Evolutionary conservation across 1,140 invertebrate genomes (phyloP).

Genomic region (Telenomus remus): DNA sequence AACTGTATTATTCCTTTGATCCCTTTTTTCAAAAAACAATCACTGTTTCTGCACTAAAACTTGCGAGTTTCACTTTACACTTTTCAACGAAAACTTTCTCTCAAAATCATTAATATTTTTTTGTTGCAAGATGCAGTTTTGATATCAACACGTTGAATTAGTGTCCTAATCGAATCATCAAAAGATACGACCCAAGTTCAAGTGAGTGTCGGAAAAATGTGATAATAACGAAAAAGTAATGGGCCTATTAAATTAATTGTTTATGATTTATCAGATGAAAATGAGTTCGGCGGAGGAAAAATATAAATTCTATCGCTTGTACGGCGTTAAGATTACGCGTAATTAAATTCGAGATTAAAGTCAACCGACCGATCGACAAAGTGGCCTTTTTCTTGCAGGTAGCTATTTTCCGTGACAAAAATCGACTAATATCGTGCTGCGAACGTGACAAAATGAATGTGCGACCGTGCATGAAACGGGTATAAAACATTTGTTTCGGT

Average conservation of each 20-base stretch:
- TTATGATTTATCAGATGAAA: conserved; percentile 36
- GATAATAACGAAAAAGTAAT: conserved; percentile 33
- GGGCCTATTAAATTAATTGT: conserved; percentile 36
- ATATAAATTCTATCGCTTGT: conserved; percentile 38
- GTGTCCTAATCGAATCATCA: conserved; percentile 1
- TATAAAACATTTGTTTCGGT: conserved; percentile 53
- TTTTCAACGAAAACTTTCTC: not conserved
- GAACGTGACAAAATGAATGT: conserved; percentile 51
- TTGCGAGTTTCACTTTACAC: not conserved
- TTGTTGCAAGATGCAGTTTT: not conserved
- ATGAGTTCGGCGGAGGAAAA: conserved; percentile 25
- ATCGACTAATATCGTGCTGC: conserved; percentile 40
- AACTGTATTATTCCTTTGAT: not conserved
- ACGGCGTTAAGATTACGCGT: conserved; percentile 45
- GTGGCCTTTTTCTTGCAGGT: conserved; percentile 35
- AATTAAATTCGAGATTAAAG: conserved; percentile 58
- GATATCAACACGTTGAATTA: conserved; percentile 10
- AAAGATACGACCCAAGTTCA: conserved; percentile 16
- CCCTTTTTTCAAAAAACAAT: too few relatives aligned
- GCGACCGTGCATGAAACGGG: conserved; percentile 43
- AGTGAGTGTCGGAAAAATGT: conserved; percentile 15
- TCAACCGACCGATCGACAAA: conserved; percentile 32
- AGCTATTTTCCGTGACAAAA: conserved; percentile 44
- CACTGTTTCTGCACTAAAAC: too few relatives aligned
- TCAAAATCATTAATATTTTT: not conserved